These are phyloP conservation scores for Mesocentrotus franciscanus DNA, from an alignment of 53 echinoderm and acorn worm genomes.

Conservation along the genomic window DNA sequence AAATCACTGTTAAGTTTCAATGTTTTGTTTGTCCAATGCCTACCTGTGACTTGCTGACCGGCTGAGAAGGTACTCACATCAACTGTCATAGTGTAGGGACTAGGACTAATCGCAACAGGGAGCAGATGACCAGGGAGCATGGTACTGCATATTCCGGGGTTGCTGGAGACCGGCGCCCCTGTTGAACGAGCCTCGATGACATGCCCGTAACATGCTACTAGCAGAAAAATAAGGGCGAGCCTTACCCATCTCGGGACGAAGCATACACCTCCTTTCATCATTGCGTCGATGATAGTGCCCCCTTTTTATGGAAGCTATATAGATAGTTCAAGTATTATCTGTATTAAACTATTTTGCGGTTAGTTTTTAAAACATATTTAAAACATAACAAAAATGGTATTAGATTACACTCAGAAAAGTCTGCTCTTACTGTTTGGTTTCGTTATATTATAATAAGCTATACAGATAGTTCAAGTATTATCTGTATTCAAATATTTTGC, in stretches of 20 bases:
- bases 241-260: neutral
- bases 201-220: neutral
- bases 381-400: no score
- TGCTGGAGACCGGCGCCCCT: neutral
- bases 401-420: no score
- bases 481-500: no score
- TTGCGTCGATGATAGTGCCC: neutral
- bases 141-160: neutral
- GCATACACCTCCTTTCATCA: neutral
- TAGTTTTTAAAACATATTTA: no score
- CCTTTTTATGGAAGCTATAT: no score
- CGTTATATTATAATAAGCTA: no score
- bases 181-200: neutral
- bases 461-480: no score
- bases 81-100: neutral
- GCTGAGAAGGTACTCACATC: neutral
- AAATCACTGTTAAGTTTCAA: no score
- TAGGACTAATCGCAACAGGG: no score
- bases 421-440: no score
- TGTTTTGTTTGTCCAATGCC: neutral
- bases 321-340: no score
- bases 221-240: neutral
- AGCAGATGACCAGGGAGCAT: neutral
- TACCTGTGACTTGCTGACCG: neutral
- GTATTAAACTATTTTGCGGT: no score